phyloP scores from a whole-genome alignment of 2,113 vertebrate species.

The Varanus salvator region DNA sequence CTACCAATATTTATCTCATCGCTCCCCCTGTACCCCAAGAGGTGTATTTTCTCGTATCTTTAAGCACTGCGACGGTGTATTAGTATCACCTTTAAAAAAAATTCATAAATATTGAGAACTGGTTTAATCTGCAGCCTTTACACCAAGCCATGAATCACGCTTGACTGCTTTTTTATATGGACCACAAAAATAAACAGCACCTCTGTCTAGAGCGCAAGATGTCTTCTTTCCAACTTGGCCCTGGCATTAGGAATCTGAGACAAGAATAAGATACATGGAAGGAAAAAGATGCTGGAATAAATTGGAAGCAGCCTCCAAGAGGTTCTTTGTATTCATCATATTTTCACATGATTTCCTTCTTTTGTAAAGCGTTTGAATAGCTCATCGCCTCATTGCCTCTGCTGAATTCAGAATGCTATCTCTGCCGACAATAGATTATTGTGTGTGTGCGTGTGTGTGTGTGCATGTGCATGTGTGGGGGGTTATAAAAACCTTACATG shows the following conservation, averaged over 20 bases:
- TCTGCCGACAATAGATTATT: background rate
- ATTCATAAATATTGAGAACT: conserved; percentile 32
- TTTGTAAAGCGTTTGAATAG: background rate
- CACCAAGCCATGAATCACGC: conserved; percentile 7
- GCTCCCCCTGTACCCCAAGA: background rate
- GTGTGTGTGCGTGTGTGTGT: background rate
- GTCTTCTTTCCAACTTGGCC: conserved; percentile 7
- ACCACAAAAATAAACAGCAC: conserved; percentile 2
- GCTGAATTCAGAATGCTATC: background rate
- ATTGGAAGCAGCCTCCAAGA: background rate
- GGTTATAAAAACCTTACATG: background rate
- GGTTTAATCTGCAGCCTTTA: conserved; percentile 10
- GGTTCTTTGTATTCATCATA: background rate
- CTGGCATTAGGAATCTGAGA: background rate
- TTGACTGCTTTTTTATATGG: background rate
- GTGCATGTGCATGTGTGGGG: no score
- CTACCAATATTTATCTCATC: background rate
- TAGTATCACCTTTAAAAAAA: conserved; percentile 1
- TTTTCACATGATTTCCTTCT: conserved; percentile 12
- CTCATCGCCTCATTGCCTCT: background rate
- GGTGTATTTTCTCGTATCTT: conserved; percentile 1
- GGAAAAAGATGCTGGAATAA: background rate
- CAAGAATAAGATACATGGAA: background rate
- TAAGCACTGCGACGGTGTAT: background rate
- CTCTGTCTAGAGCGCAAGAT: conserved; percentile 5